Evolutionary conservation across 2,797 vertebrate genomes (phyloP), one percentile per base, ranked within the genome.

Genomic region (Alexandromys oeconomus): DNA sequence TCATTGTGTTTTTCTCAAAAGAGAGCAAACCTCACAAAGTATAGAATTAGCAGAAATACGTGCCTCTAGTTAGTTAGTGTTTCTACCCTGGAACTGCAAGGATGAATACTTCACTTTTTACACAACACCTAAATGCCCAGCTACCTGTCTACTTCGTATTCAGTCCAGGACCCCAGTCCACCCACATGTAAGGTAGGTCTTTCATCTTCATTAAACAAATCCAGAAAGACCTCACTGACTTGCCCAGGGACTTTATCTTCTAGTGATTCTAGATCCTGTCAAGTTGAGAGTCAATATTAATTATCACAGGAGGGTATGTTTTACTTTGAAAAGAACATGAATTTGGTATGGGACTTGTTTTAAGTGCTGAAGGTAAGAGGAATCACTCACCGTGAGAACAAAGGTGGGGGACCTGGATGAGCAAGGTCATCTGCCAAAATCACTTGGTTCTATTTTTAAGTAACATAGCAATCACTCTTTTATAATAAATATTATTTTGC

Each of bases 361-460:
- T 34, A 59, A 85, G 29, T 65, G 57, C 48, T 65, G 14, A 57
- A 17, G 9, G 10, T 71, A 71, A 80, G n/a, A n/a, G 51, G 57
- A 92, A 59, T 21, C 5, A 13, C 1, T 29, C 2, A 23, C 12
- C 31, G 31, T 59, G 15, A 78, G 31, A 23, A 51, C 23, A 40
- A 46, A 40, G 65, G 17, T 8, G 1, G 21, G 59, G 11, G 2
- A 15, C 3, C 6, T 67, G 12, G 43, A 69, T 63, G 48, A 67
- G 48, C 21, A 78, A 23, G 0, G 0, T 57, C 6, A 54, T 9
- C 8, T 29, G 8, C 15, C 10, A 57, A 6, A n/a, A 87, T 40
- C 15, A 13, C 48, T 40, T 71, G 11, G 1, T 11, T 85, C 61
- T 85, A 25, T 34, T 67, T 85, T 67, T 34, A 84, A 46, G 40